Evolutionary conservation across 1,140 invertebrate genomes (phyloP).

Genomic region (Dufourea novaeangliae): DNA sequence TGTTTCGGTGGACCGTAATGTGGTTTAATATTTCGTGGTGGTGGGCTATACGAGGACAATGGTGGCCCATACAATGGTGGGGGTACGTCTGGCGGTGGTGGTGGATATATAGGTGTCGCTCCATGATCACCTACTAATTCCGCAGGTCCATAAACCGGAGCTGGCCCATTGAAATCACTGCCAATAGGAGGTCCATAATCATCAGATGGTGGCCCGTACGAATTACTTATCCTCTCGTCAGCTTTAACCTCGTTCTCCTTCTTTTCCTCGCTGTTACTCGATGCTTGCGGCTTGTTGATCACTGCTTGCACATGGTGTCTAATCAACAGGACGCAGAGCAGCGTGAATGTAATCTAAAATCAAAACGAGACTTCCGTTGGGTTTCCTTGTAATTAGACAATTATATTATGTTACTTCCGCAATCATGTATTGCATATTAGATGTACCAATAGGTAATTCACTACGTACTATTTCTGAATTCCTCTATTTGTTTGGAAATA

Average conservation of each 20-base stretch:
- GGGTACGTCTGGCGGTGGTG: constrained; percentile 76
- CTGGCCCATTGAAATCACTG: constrained; percentile 69
- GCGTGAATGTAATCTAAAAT: constrained; percentile 71
- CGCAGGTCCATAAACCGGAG: constrained; percentile 78
- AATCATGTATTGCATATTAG: too few relatives aligned
- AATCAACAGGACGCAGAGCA: constrained; percentile 71
- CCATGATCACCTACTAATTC: constrained; percentile 75
- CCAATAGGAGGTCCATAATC: constrained; percentile 71
- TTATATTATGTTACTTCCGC: too few relatives aligned
- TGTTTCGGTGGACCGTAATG: constrained; percentile 79
- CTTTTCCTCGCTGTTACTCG: constrained; percentile 58
- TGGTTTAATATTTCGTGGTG: constrained; percentile 73
- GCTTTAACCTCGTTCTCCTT: constrained; percentile 64
- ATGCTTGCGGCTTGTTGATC: constrained; percentile 70
- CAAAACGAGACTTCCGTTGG: constrained; percentile 19
- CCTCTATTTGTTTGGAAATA: too few relatives aligned
- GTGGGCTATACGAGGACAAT: constrained; percentile 74
- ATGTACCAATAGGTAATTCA: too few relatives aligned
- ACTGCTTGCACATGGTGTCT: constrained; percentile 68
- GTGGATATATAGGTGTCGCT: constrained; percentile 76
- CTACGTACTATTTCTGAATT: too few relatives aligned
- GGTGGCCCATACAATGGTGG: constrained; percentile 76
- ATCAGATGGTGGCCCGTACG: constrained; percentile 73
- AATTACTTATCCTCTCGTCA: constrained; percentile 77
- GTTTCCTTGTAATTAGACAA: not conserved